These are phyloP conservation scores for Drosophila putrida DNA, from an alignment of 2,888 invertebrate species.

Conservation along the genomic window DNA sequence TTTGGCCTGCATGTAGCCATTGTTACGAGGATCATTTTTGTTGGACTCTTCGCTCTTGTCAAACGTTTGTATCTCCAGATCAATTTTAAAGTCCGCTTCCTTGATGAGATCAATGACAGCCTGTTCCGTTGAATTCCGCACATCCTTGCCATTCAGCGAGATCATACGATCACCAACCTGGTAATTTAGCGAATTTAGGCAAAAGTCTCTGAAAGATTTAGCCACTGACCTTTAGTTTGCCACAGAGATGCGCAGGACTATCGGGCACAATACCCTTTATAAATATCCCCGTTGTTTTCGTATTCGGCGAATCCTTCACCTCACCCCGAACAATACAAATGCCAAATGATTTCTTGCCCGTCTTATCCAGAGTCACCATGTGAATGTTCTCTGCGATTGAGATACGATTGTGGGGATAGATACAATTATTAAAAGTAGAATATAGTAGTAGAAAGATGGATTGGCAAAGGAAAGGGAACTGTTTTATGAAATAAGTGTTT, in stretches of 20 bases:
- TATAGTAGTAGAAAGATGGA: neutral
- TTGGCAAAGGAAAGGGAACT: too few species aligned
- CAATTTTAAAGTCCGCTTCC: constrained; percentile 94
- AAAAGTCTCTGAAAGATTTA: constrained; percentile 30
- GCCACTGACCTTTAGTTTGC: constrained; percentile 90
- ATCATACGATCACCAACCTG: constrained; percentile 85
- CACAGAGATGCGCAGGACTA: constrained; percentile 96
- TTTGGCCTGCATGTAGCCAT: constrained; percentile 76
- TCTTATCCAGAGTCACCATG: constrained; percentile 83
- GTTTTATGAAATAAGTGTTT: too few species aligned
- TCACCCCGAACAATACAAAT: constrained; percentile 99
- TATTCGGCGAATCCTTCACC: constrained; percentile 88
- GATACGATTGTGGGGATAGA: neutral
- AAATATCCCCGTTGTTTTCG: constrained; percentile 96
- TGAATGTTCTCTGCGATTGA: constrained; percentile 74
- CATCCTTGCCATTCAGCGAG: constrained; percentile 96
- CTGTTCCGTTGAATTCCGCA: constrained; percentile 96
- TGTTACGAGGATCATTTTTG: constrained; percentile 76
- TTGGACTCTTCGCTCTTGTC: constrained; percentile 71
- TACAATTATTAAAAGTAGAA: neutral
- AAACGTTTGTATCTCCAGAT: constrained; percentile 93
- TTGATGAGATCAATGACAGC: constrained; percentile 97
- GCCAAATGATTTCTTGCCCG: constrained; percentile 90
- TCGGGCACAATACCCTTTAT: constrained; percentile 98
- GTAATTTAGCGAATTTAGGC: neutral